Evolutionary conservation across 2,888 invertebrate genomes (phyloP).

Genomic region (Drosophila austrosaltans): DNA sequence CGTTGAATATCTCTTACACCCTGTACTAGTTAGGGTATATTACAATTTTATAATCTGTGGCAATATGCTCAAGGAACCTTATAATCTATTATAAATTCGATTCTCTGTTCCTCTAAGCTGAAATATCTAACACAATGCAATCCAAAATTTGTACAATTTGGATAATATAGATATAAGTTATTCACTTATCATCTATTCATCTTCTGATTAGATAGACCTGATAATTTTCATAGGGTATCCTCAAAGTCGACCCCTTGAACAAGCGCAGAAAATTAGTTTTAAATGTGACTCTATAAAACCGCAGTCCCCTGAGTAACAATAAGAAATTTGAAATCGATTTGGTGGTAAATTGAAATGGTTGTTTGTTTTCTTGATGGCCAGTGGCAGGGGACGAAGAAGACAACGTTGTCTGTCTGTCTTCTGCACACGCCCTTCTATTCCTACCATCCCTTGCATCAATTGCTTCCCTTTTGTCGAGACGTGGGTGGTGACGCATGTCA

Average conservation of each 20-base stretch:
- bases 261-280: background rate
- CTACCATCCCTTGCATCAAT: constrained; percentile 17
- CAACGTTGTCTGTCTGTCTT: constrained; percentile 8
- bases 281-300: constrained; percentile 63
- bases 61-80: background rate
- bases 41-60: background rate
- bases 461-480: constrained; percentile 42
- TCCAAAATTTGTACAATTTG: too few relatives aligned
- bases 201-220: too few relatives aligned
- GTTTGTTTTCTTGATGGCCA: constrained; percentile 55
- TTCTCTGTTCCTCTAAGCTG: too few relatives aligned
- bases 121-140: too few relatives aligned
- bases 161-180: too few relatives aligned
- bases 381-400: background rate
- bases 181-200: too few relatives aligned
- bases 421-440: constrained; percentile 51
- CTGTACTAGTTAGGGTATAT: background rate
- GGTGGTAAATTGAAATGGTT: constrained; percentile 72
- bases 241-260: constrained; percentile 14
- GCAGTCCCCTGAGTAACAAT: constrained; percentile 41
- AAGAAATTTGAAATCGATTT: constrained; percentile 71
- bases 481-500: constrained; percentile 82
- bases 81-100: too few relatives aligned
- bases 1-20: constrained; percentile 41
- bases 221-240: background rate